phyloP scores from a whole-genome alignment of 2,113 vertebrate genomes.

The Pavo muticus region DNA sequence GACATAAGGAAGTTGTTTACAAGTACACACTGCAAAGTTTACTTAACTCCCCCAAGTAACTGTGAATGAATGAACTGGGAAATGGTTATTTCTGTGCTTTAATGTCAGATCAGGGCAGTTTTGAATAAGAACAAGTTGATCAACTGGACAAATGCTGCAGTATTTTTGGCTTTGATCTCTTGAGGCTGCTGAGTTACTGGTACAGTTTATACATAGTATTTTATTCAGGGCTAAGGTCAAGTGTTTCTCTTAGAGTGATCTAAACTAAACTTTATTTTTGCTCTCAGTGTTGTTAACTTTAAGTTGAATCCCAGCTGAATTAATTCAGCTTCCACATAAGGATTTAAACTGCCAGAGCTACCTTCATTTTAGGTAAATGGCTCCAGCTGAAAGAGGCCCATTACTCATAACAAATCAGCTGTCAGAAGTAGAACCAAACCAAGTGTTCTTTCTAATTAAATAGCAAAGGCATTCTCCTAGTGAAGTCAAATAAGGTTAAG shows the following conservation, averaged over 20 bases:
- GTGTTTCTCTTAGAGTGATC: neutral
- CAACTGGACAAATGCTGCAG: conserved; percentile 16
- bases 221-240: neutral
- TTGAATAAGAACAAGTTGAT: neutral
- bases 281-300: neutral
- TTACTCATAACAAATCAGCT: neutral
- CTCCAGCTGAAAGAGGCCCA: neutral
- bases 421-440: neutral
- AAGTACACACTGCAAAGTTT: neutral
- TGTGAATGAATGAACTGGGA: neutral
- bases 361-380: neutral
- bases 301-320: neutral
- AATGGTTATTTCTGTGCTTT: conserved; percentile 9
- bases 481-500: neutral
- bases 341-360: neutral
- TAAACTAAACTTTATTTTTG: neutral
- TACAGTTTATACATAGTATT: neutral
- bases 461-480: neutral
- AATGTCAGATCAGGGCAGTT: neutral
- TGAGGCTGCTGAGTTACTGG: neutral
- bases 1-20: neutral
- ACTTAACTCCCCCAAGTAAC: neutral
- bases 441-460: neutral
- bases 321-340: neutral
- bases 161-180: conserved; percentile 13